These are phyloP conservation scores for Drosophila neocordata DNA, from an alignment of 1,140 invertebrate genomes.

Conservation along the genomic window DNA sequence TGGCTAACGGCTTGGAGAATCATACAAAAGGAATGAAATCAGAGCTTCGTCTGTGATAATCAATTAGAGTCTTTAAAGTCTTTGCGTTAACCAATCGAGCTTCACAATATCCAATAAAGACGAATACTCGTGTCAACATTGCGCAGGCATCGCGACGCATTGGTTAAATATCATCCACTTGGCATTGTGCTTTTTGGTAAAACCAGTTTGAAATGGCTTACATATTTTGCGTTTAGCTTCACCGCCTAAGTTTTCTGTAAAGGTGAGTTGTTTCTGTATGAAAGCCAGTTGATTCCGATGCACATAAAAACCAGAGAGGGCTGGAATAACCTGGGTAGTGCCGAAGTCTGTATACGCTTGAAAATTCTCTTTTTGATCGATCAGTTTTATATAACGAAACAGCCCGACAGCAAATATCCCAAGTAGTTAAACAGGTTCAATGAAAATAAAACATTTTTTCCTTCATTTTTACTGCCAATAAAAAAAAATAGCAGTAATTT, in stretches of 20 bases:
- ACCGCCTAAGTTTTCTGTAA: background rate
- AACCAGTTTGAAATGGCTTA: conserved; percentile 8
- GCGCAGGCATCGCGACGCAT: background rate
- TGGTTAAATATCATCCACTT: conserved; percentile 1
- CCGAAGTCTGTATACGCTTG: too few species aligned
- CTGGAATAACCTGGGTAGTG: background rate
- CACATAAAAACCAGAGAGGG: background rate
- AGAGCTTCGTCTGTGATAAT: background rate
- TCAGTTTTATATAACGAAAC: too few species aligned
- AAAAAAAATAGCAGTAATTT: too few species aligned
- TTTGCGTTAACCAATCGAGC: background rate
- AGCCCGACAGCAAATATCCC: too few species aligned
- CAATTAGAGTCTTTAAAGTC: background rate
- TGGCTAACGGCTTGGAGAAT: background rate
- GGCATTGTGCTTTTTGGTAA: background rate
- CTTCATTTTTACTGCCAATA: too few species aligned
- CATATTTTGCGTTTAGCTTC: background rate
- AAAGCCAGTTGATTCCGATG: background rate
- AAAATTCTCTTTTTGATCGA: too few species aligned
- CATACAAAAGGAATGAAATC: background rate
- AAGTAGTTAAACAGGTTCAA: too few species aligned
- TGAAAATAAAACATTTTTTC: too few species aligned
- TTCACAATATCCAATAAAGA: background rate
- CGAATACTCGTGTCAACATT: background rate
- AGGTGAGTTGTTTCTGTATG: background rate